Base-by-base conservation (phyloP, 1,140 invertebrate genomes). In the Philopotamus ludificatus region DNA sequence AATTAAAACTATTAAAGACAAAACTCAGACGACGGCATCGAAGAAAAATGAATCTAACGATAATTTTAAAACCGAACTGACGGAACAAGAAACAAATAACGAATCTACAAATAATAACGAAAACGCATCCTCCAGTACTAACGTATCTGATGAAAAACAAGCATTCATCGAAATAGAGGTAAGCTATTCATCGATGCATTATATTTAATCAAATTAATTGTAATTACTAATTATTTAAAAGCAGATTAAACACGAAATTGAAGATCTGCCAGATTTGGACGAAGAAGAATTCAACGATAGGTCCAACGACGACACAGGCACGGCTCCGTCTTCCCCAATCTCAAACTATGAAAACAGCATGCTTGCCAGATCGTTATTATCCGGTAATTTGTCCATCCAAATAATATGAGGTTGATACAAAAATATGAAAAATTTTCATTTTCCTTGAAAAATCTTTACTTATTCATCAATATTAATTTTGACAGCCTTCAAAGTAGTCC, bases 261-360 rank as follows among this genome's bases (percentile, higher is more conserved):
- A 70, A 44, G 68, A 70, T 25, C 9, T 61, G 23, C 22, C 39
- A 2, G 66, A 63, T 20, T 23, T 26, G 10, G 53, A 59, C 44
- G 62, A 70, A 34, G 25, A 10, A 1, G 1, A 8, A 7, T 23
- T 23, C 15, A 25, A 54, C 23, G 62, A 53, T 7, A 7, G 39
- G 7, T 12, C 28, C 8, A 45, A 65, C 9, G 23, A 42, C 18
- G 34, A n/a, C 21, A 62, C 34, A 50, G 49, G 51, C 26, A 51
- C 34, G 20, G 16, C 50, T 8, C 21, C 50, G 1, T 18, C 10
- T 4, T 67, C 68, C 1, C 54, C 66, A 4, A 67, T 75, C 65
- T 75, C 76, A 47, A 76, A 76, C 73, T 81, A 81, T 70, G 79
- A 81, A 71, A 80, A 80, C 65, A 81, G 79, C 53, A 81, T 81